Evolutionary conservation across 2,888 invertebrate genomes (phyloP).

Genomic region (Diogma glabrata): DNA sequence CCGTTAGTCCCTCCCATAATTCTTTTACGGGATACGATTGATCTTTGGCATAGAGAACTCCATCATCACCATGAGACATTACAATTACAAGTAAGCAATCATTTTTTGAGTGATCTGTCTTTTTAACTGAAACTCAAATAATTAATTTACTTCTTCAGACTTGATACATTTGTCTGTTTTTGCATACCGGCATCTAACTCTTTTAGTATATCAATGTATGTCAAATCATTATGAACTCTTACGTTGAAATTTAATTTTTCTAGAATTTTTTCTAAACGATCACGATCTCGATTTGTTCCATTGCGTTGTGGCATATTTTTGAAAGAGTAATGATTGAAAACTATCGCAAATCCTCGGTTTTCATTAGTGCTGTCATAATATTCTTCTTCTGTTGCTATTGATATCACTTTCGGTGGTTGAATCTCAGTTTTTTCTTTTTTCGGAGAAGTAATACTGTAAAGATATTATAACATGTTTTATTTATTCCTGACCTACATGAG

Average conservation of each 20-base stretch:
- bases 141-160: no score
- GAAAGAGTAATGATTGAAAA: conserved; percentile 47
- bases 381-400: conserved; percentile 19
- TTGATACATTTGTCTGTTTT: no score
- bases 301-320: conserved; percentile 32
- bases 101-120: conserved; percentile 45
- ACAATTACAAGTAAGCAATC: conserved; percentile 50
- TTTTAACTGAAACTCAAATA: no score
- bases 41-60: conserved; percentile 47
- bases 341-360: conserved; percentile 42
- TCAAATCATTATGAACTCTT: conserved; percentile 36
- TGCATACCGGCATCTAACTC: no score
- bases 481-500: no score
- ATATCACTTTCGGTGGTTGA: neutral
- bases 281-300: conserved; percentile 47
- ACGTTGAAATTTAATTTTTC: conserved; percentile 40
- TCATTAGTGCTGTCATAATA: conserved; percentile 40
- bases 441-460: no score
- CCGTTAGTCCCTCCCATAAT: conserved; percentile 48
- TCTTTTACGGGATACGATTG: conserved; percentile 43
- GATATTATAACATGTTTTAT: no score
- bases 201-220: conserved; percentile 34
- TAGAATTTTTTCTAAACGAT: conserved; percentile 34
- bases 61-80: conserved; percentile 54
- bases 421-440: no score